phyloP scores from a whole-genome alignment of 1,140 invertebrate genomes.

The Bombus vancouverensis region DNA sequence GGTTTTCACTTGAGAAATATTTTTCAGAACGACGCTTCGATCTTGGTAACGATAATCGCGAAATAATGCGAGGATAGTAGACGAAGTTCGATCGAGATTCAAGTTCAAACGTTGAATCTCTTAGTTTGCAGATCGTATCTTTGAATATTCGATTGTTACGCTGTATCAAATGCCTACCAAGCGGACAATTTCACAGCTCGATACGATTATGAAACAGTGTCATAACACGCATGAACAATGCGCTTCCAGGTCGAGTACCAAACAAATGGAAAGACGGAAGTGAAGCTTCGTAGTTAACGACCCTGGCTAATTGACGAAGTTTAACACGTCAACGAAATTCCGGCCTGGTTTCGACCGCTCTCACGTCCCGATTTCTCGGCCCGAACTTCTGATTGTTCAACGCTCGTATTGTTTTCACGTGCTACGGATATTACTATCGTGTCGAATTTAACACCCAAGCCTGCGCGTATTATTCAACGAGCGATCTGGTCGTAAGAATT shows the following conservation, averaged over 20 bases:
- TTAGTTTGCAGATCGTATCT: not conserved
- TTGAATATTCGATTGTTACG: not conserved
- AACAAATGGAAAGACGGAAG: not conserved
- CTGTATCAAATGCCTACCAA: not conserved
- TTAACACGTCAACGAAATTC: slow-evolving; percentile 38
- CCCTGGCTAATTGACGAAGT: slow-evolving; percentile 6
- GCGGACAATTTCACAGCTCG: too few species aligned
- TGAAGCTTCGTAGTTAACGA: not conserved
- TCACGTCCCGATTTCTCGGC: slow-evolving; percentile 34
- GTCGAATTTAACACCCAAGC: slow-evolving; percentile 52
- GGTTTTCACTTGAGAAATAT: too few species aligned
- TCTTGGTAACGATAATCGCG: too few species aligned
- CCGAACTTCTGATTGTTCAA: slow-evolving; percentile 37
- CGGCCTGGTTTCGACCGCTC: slow-evolving; percentile 24
- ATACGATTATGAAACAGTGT: not conserved
- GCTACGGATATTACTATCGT: slow-evolving; percentile 56
- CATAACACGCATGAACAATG: not conserved
- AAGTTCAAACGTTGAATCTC: not conserved
- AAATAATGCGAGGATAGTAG: not conserved
- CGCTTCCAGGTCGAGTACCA: not conserved
- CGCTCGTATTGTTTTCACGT: slow-evolving; percentile 63
- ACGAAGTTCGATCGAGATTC: too few species aligned
- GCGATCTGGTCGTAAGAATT: slow-evolving; percentile 66
- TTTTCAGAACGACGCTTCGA: not conserved
- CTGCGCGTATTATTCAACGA: slow-evolving; percentile 52